A percentile compares a stretch with the other conserved stretches of the same genome.
phyloP scores from a whole-genome alignment of 2,797 vertebrate species.

The Crax fasciolata region DNA sequence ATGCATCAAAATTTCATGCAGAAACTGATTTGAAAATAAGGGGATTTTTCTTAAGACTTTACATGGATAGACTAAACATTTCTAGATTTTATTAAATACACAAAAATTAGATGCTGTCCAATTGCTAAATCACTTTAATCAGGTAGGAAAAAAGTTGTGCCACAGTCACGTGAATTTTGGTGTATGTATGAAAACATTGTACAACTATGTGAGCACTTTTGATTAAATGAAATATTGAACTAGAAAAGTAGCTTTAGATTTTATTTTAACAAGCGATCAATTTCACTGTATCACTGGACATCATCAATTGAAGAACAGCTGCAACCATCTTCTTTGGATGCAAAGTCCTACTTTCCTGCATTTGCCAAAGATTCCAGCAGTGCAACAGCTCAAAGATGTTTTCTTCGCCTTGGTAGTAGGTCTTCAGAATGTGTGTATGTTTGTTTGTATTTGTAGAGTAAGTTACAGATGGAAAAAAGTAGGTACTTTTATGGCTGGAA shows the following conservation, averaged over 20 bases:
- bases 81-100: background rate
- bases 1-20: slow-evolving; percentile 8
- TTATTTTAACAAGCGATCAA: background rate
- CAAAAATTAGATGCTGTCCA: slow-evolving; percentile 33
- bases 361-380: background rate
- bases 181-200: background rate
- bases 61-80: slow-evolving; percentile 40
- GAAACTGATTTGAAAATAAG: slow-evolving; percentile 9
- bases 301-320: background rate
- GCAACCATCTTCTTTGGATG: background rate
- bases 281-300: background rate
- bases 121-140: background rate
- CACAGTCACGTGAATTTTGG: background rate
- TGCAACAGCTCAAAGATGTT: background rate
- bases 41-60: background rate
- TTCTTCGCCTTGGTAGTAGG: background rate
- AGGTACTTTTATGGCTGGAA: background rate
- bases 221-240: background rate
- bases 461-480: background rate
- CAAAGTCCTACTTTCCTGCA: background rate
- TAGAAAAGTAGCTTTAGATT: background rate
- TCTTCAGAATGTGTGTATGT: background rate
- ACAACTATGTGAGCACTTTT: background rate
- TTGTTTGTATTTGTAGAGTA: background rate
- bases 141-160: background rate